A percentile compares a stretch with the other conserved stretches of the same genome.
Evolutionary conservation across 2,797 vertebrate genomes (phyloP).

Genomic region (Coregonus ussuriensis): DNA sequence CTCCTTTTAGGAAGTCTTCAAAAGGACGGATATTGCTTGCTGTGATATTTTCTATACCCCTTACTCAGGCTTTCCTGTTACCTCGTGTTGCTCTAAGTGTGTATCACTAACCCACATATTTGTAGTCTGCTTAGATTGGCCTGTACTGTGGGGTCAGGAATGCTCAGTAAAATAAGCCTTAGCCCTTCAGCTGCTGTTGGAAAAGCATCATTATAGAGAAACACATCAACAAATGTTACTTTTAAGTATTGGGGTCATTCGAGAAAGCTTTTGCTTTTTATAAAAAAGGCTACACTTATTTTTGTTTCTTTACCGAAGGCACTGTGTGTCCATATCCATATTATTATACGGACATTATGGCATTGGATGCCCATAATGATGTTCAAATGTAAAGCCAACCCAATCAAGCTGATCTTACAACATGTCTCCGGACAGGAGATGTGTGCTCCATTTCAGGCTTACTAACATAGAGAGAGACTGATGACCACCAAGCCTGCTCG

Average conservation of each 20-base stretch:
- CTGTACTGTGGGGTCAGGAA: not conserved
- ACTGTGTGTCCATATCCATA: not conserved
- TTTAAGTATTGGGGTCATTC: not conserved
- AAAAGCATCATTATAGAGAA: not conserved
- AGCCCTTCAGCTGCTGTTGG: not conserved
- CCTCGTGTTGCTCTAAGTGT: not conserved
- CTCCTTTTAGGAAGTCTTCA: constrained; percentile 9
- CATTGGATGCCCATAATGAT: constrained; percentile 22
- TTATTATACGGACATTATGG: constrained; percentile 21
- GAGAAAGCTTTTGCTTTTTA: not conserved
- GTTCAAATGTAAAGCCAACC: constrained; percentile 15
- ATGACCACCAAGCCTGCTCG: not conserved
- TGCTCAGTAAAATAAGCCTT: not conserved
- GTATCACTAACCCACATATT: not conserved
- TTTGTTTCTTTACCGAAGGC: not conserved
- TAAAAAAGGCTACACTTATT: not conserved
- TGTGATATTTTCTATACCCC: constrained; percentile 9
- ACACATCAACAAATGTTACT: not conserved
- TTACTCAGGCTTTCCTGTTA: not conserved
- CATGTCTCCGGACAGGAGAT: not conserved
- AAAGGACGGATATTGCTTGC: constrained; percentile 23
- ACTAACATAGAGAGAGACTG: not conserved
- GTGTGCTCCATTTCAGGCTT: not conserved
- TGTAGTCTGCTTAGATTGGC: not conserved
- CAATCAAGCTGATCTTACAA: constrained; percentile 27